phyloP scores from a whole-genome alignment of 1,140 invertebrate species.

The Calliopsis andreniformis region DNA sequence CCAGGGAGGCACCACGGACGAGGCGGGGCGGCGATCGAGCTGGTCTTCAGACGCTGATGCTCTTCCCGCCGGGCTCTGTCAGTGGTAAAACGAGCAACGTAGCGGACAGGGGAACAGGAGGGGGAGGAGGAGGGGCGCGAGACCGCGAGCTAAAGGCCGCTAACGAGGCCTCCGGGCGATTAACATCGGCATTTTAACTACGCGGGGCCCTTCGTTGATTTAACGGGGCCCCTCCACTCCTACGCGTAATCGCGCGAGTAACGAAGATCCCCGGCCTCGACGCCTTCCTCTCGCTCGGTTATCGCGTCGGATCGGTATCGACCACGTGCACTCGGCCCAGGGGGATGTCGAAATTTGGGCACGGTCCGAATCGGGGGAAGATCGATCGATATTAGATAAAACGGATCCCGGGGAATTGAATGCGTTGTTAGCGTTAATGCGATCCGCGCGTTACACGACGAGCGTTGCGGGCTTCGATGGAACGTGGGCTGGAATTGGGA shows the following conservation, averaged over 20 bases:
- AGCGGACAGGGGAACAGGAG: not conserved
- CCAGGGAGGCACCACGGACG: no score
- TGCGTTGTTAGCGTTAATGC: conserved; percentile 29
- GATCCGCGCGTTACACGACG: not conserved
- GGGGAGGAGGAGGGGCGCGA: conserved; percentile 2
- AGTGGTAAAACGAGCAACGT: no score
- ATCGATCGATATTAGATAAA: conserved; percentile 41
- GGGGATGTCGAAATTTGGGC: conserved; percentile 32
- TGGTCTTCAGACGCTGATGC: not conserved
- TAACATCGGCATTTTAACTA: conserved; percentile 70
- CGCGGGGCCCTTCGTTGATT: conserved; percentile 58
- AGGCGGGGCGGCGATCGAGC: not conserved
- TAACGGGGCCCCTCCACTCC: conserved; percentile 59
- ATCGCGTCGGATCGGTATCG: conserved; percentile 33
- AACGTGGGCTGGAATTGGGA: conserved; percentile 28
- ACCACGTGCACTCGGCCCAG: conserved; percentile 4
- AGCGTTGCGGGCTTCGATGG: not conserved
- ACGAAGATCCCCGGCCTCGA: conserved; percentile 41
- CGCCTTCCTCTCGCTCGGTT: conserved; percentile 8
- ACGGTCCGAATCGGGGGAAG: conserved; percentile 8
- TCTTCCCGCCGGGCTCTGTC: not conserved
- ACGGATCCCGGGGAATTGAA: conserved; percentile 29
- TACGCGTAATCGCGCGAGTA: conserved; percentile 61
- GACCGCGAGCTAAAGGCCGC: conserved; percentile 63
- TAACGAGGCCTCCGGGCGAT: conserved; percentile 66